A percentile compares a stretch with the other conserved stretches of the same genome.
phyloP scores from a whole-genome alignment of 2,797 vertebrate species.

The Picus viridis region DNA sequence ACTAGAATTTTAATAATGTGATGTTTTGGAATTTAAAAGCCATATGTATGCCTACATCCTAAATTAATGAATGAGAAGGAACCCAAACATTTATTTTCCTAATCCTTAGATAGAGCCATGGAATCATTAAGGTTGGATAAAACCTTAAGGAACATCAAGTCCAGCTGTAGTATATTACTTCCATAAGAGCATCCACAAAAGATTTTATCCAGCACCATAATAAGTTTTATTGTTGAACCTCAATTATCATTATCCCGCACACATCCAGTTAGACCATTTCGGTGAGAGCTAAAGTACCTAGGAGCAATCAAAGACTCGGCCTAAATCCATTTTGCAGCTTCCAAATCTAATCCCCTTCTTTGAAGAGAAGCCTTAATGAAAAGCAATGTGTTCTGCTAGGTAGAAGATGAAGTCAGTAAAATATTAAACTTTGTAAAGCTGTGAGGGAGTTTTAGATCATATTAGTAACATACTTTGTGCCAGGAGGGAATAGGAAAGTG shows the following conservation, averaged over 20 bases:
- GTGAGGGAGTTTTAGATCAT: not conserved
- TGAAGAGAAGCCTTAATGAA: not conserved
- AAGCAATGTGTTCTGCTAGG: not conserved
- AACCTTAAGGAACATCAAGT: too few species aligned
- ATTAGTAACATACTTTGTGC: not conserved
- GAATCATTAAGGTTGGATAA: not conserved
- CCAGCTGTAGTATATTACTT: not conserved
- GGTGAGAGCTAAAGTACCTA: not conserved
- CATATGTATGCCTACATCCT: not conserved
- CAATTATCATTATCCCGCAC: not conserved
- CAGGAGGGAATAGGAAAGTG: not conserved
- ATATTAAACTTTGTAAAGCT: not conserved
- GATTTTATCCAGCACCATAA: not conserved
- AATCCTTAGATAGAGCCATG: not conserved
- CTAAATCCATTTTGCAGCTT: not conserved
- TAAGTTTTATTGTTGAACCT: not conserved
- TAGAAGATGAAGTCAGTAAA: not conserved
- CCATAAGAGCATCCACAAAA: not conserved
- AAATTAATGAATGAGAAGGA: not conserved
- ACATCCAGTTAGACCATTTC: not conserved
- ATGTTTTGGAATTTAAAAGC: not conserved
- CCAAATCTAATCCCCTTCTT: not conserved
- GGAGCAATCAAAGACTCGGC: not conserved
- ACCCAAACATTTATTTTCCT: not conserved
- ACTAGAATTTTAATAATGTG: not conserved